These are phyloP conservation scores for Acanthopagrus latus DNA, from an alignment of 2,797 vertebrate species.

Conservation along the genomic window DNA sequence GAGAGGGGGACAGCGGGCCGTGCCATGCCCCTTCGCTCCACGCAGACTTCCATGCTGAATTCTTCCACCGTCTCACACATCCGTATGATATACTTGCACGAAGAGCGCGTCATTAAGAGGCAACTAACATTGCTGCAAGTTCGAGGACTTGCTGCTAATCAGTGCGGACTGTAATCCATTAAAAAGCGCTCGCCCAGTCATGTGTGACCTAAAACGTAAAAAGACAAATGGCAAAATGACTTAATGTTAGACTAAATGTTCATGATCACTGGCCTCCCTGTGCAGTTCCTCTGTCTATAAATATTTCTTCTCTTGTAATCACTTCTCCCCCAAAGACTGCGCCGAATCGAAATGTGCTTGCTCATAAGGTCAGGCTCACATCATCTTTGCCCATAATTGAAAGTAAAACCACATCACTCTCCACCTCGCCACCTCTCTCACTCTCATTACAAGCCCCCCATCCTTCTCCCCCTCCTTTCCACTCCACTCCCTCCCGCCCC, in stretches of 20 bases:
- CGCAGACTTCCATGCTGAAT: slow-evolving; percentile 4
- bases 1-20: slow-evolving; percentile 47
- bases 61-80: slow-evolving; percentile 25
- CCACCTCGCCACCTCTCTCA: slow-evolving; percentile 25
- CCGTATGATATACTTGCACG: not conserved
- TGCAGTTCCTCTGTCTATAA: slow-evolving; percentile 49
- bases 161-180: not conserved
- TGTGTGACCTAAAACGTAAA: not conserved
- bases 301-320: slow-evolving; percentile 48
- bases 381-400: slow-evolving; percentile 44
- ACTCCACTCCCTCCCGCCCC: slow-evolving; percentile 30
- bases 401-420: slow-evolving; percentile 40
- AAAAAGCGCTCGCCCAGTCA: not conserved
- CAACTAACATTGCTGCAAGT: not conserved
- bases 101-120: slow-evolving; percentile 1
- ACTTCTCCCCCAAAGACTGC: slow-evolving; percentile 60
- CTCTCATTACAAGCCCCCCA: slow-evolving; percentile 31
- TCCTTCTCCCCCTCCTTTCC: not conserved
- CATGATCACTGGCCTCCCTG: not conserved
- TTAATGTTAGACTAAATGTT: slow-evolving; percentile 23
- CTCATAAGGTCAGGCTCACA: slow-evolving; percentile 54
- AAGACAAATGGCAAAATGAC: slow-evolving; percentile 9
- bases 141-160: not conserved
- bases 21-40: slow-evolving; percentile 21
- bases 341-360: slow-evolving; percentile 41